A percentile compares a stretch with the other conserved stretches of the same genome.
Conservation (phyloP, 2,797 vertebrate genomes). For the Thripadectes ignobilis region DNA sequence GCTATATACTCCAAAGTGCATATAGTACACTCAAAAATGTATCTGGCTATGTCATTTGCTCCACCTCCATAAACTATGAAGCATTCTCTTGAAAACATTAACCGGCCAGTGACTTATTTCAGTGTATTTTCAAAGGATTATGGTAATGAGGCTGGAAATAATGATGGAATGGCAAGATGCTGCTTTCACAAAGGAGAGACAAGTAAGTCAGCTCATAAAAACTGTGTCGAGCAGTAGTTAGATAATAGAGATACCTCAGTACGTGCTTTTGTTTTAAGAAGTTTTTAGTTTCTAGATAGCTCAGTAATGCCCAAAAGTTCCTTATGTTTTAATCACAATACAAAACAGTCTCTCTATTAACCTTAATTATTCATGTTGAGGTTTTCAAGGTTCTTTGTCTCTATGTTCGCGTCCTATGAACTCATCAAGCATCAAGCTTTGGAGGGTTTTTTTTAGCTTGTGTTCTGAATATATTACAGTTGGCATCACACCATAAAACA, state of each 20-base stretch:
- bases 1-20: background rate
- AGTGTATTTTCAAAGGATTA: background rate
- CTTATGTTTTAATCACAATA: constrained; percentile 35
- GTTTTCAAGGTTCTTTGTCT: constrained; percentile 47
- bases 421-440: constrained; percentile 48
- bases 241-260: background rate
- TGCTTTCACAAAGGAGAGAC: background rate
- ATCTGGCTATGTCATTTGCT: background rate
- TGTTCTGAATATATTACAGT: constrained; percentile 23
- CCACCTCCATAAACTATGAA: background rate
- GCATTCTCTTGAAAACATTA: background rate
- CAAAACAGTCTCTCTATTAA: constrained; percentile 16
- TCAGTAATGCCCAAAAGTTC: constrained; percentile 15
- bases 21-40: background rate
- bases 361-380: constrained; percentile 32
- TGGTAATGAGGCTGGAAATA: background rate
- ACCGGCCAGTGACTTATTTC: background rate
- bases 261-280: constrained; percentile 29
- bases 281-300: constrained; percentile 46
- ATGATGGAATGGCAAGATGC: background rate
- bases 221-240: background rate
- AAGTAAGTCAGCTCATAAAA: background rate
- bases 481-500: constrained; percentile 66
- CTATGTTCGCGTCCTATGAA: constrained; percentile 27
- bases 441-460: background rate